These are phyloP conservation scores for Myripristis jacobus DNA, from an alignment of 2,797 vertebrate genomes.

Conservation along the genomic window DNA sequence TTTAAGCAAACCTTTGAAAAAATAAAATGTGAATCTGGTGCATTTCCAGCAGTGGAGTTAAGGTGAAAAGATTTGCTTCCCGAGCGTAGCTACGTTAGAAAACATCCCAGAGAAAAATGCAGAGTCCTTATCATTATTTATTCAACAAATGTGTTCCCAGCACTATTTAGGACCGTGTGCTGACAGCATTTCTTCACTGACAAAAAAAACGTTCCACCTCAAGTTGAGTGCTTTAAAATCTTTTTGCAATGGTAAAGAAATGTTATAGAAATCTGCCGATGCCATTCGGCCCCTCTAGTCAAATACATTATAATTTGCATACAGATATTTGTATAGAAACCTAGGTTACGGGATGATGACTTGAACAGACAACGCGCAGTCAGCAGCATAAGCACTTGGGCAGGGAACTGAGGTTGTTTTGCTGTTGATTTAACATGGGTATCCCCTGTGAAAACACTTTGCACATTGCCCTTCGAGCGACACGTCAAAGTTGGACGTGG, in stretches of 20 bases:
- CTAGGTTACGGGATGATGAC: neutral
- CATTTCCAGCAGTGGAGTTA: neutral
- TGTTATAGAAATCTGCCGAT: neutral
- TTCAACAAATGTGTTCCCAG: too few species aligned
- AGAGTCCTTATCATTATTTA: too few species aligned
- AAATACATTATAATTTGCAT: neutral
- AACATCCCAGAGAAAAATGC: too few species aligned
- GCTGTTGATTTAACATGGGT: conserved; percentile 4
- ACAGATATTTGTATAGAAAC: too few species aligned
- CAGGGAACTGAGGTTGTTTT: neutral
- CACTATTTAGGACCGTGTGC: too few species aligned
- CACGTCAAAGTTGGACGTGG: neutral
- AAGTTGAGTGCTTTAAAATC: too few species aligned
- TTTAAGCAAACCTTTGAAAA: neutral
- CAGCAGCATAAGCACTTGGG: conserved; percentile 1
- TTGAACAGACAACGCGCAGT: neutral
- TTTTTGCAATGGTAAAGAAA: too few species aligned
- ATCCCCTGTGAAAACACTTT: neutral
- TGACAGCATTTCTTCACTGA: too few species aligned
- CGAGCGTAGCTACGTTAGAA: neutral
- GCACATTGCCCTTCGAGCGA: conserved; percentile 35
- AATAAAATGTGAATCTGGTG: neutral
- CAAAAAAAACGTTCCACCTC: too few species aligned
- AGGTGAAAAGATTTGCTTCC: neutral
- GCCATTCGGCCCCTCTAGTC: neutral